Conservation (phyloP, 2,888 invertebrate genomes). For the Mythimna impura region DNA sequence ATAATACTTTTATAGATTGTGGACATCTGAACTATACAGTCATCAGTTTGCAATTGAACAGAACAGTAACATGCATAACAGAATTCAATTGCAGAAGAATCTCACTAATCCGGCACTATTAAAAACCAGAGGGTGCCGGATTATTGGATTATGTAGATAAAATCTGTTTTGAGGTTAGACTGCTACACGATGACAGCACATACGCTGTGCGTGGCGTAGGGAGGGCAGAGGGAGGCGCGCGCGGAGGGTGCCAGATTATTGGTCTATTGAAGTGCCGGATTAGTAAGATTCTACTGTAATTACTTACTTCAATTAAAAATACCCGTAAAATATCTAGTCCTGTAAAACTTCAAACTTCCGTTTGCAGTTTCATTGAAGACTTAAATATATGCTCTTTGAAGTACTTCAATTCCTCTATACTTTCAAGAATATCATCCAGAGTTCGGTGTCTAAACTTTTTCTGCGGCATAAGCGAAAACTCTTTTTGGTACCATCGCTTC, state of each 20-base stretch:
- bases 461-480: slow-evolving; percentile 89
- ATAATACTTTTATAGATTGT: slow-evolving; percentile 25
- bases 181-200: too few relatives aligned
- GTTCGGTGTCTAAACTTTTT: slow-evolving; percentile 94
- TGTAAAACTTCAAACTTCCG: slow-evolving; percentile 45
- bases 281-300: background rate
- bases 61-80: slow-evolving; percentile 33
- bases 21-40: slow-evolving; percentile 19
- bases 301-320: slow-evolving; percentile 30
- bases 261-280: too few relatives aligned
- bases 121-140: too few relatives aligned
- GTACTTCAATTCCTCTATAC: slow-evolving; percentile 95
- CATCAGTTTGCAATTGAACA: slow-evolving; percentile 29
- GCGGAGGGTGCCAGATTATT: too few relatives aligned
- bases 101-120: too few relatives aligned
- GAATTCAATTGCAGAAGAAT: slow-evolving; percentile 1
- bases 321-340: slow-evolving; percentile 33
- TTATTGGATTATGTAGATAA: too few relatives aligned
- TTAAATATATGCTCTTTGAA: slow-evolving; percentile 93
- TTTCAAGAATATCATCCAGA: slow-evolving; percentile 96
- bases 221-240: too few relatives aligned
- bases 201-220: too few relatives aligned
- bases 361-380: slow-evolving; percentile 54
- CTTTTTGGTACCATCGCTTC: slow-evolving; percentile 93
- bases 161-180: too few relatives aligned